Base-by-base conservation (phyloP, 2,888 invertebrate genomes). In the Timandra comae region DNA sequence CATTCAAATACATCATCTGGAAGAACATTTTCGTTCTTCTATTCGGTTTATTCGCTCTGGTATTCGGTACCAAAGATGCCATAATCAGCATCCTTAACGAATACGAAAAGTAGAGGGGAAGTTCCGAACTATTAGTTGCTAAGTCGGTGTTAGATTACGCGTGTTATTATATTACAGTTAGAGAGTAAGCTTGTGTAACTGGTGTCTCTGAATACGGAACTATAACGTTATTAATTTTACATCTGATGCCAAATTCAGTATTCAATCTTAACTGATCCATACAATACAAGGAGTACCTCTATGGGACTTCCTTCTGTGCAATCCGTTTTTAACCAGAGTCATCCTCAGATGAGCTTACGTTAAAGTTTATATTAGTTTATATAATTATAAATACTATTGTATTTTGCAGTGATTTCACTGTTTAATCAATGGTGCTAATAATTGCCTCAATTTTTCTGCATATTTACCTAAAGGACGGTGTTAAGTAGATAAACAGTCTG, bases 11-110 rank as follows among this genome's bases (percentile, higher is more conserved):
- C 89, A 88, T 93, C 7, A 80, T 94, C 16, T 86, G 91, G 80
- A 97, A 97, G 66, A 94, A 97, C 68, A 40, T 92, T 8, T 48
- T 93, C 1, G 91, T 98, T 6, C 68, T 90, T 2, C 49, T 91
- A 2, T 92, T 95, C 54, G 97, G 97, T 12, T 23, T 95, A 0
- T 77, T 93, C 44, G 96, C 97, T 0, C 88, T 97, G 36, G 62
- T 93, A 30, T 94, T 95, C 55, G 98, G 98, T 27, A 82, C 84
- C 37, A 78, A 78, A 56, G 73, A 75, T 29, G 84, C 84, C 4
- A 41, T 84, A 9, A 38, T 38, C 19, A 52, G 49, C 25, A 80
- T 81, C 29, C 63, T 75, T 35, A 22, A 38, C 1, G 49, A 48
- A 10, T 63, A 68, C 30, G 51, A 46, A 30, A 32, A 33, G 10